Evolutionary conservation across 2,113 vertebrate species (phyloP), one percentile per base, ranked within the genome.

Genomic region (Suricata suricatta): DNA sequence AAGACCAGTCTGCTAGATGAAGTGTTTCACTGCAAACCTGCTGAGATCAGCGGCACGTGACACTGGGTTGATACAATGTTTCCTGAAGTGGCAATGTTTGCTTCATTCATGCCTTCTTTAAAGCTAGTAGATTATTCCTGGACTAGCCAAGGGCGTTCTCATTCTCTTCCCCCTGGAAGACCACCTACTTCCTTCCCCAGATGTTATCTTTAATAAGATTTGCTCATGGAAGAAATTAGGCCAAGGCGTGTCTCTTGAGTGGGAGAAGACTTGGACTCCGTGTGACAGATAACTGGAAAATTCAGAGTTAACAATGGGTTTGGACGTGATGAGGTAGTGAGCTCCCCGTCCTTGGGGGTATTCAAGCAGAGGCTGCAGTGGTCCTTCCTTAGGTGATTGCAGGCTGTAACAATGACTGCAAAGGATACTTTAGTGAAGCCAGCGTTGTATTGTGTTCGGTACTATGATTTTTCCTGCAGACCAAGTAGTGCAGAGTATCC

Each of bases 381-480:
- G 23, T 27, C 33, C 3, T 54, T 64, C 9, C 10, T 2, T 25
- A 29, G 17, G 54, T 41, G 77, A 7, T 17, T 5, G 44, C 14
- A 17, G 41, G 47, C 3, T 31, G 41, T 44, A 71, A 3, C 7
- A 8, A 14, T 7, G 63, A 57, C 7, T 1, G 27, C 10, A 16
- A 47, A 27, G 52, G 33, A 9, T n/a, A 11, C 23, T 35, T 7
- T 25, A 15, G 13, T 47, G 38, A 88, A 41, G 31, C 14, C 4
- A 4, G 23, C 7, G 0, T 7, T 0, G 4, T 3, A 19, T 1
- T 5, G 50, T 10, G 13, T 50, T 14, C 4, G 29, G 41, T 19
- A 23, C 44, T 29, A 8, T 7, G 69, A 31, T n/a, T 16, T 6
- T 52, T 35, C 15, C 23, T 33, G 4, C 9, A 17, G 9, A 66